A percentile compares a stretch with the other conserved stretches of the same genome.
phyloP scores from a whole-genome alignment of 2,888 invertebrate genomes.

The Drosophila siamana region DNA sequence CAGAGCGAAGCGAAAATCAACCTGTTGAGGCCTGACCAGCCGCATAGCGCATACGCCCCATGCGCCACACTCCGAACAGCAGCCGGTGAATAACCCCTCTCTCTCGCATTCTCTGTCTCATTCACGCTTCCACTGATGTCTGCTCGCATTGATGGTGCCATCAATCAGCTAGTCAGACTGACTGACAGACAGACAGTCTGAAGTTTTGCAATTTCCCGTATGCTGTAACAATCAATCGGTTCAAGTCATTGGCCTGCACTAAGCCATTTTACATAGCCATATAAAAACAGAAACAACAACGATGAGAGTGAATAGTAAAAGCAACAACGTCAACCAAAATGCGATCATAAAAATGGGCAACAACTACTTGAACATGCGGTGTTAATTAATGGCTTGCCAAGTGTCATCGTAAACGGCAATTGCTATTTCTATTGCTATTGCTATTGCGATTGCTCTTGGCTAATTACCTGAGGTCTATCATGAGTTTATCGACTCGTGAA shows the following conservation, averaged over 20 bases:
- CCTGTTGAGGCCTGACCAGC: slow-evolving; percentile 54
- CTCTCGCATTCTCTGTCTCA: background rate
- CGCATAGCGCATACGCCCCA: slow-evolving; percentile 55
- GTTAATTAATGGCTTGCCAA: slow-evolving; percentile 54
- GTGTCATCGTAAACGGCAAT: slow-evolving; percentile 46
- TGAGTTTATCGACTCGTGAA: slow-evolving; percentile 25
- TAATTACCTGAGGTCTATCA: slow-evolving; percentile 32
- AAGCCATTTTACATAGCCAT: background rate
- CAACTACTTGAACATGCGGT: slow-evolving; percentile 27
- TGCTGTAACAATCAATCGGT: slow-evolving; percentile 14
- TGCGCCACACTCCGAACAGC: slow-evolving; percentile 12
- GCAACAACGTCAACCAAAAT: background rate
- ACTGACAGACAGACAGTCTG: slow-evolving; percentile 1
- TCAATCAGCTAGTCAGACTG: slow-evolving; percentile 46
- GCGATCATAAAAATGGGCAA: slow-evolving; percentile 13
- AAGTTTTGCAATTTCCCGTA: slow-evolving; percentile 45
- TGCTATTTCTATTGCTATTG: slow-evolving; percentile 32
- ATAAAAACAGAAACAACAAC: slow-evolving; percentile 1
- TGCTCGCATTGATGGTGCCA: slow-evolving; percentile 36
- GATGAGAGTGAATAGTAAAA: slow-evolving; percentile 17
- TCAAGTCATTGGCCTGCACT: slow-evolving; percentile 53
- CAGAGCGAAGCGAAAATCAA: slow-evolving; percentile 36
- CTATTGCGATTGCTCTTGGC: too few species aligned
- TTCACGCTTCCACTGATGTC: slow-evolving; percentile 35
- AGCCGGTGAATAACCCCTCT: slow-evolving; percentile 50